phyloP scores from a whole-genome alignment of 2,113 vertebrate species.

The Leucosticte australis region DNA sequence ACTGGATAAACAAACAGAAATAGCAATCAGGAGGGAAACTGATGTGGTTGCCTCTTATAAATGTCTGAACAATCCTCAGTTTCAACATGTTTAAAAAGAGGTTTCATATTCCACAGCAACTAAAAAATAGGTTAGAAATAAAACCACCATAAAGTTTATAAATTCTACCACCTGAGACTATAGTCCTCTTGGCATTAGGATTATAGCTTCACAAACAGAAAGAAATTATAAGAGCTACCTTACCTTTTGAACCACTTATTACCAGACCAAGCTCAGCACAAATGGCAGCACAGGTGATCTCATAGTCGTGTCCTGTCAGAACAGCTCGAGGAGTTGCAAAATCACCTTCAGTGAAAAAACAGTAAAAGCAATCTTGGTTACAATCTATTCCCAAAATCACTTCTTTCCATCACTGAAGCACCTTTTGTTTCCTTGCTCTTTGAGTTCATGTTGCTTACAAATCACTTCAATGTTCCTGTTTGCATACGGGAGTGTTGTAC shows the following conservation, averaged over 20 bases:
- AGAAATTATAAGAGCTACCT: background rate
- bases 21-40: background rate
- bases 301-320: conserved; percentile 93
- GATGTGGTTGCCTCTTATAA: background rate
- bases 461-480: background rate
- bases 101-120: background rate
- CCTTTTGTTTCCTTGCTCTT: background rate
- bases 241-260: conserved; percentile 96
- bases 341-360: conserved; percentile 76
- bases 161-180: background rate
- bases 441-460: background rate
- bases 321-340: conserved; percentile 89
- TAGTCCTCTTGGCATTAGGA: background rate
- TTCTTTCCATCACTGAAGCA: background rate
- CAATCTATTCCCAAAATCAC: background rate
- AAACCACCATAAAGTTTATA: background rate
- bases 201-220: background rate
- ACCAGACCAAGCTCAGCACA: conserved; percentile 95
- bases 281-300: conserved; percentile 90
- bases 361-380: background rate
- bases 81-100: background rate
- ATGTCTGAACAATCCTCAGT: background rate
- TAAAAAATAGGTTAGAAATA: background rate
- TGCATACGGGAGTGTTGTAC: background rate
- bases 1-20: background rate